A percentile compares a stretch with the other conserved stretches of the same genome.
Evolutionary conservation across 2,113 vertebrate genomes (phyloP).

Genomic region (Phylloscopus trochilus): DNA sequence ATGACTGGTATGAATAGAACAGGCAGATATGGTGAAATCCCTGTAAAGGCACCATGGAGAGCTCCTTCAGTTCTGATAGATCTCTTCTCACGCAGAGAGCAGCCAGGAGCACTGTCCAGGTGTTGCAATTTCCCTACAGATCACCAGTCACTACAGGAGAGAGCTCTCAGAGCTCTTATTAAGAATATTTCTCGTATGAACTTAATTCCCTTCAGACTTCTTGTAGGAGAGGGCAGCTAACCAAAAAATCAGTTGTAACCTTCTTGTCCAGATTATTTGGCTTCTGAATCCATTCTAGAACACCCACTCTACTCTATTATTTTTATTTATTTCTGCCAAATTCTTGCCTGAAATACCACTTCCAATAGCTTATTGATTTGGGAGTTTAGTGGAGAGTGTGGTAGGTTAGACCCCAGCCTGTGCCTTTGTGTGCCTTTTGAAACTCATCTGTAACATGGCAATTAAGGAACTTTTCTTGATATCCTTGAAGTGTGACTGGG

Average conservation of each 20-base stretch:
- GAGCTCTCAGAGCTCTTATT: neutral
- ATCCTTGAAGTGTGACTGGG: constrained; percentile 16
- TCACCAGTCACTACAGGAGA: neutral
- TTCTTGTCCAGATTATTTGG: neutral
- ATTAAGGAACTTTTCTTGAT: constrained; percentile 44
- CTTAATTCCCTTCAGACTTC: neutral
- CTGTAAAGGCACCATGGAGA: neutral
- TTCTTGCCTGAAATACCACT: neutral
- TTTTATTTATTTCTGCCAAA: neutral
- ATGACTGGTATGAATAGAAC: neutral
- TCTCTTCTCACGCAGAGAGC: neutral
- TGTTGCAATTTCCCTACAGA: neutral
- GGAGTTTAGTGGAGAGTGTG: neutral
- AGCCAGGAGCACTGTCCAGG: neutral
- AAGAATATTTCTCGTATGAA: neutral
- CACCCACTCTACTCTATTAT: neutral
- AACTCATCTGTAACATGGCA: neutral
- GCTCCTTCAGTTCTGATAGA: neutral
- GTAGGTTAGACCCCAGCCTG: neutral
- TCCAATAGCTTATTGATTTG: neutral
- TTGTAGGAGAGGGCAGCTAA: neutral
- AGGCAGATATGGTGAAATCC: neutral
- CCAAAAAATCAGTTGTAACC: neutral
- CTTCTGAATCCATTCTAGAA: neutral
- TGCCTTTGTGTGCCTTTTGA: neutral